Evolutionary conservation across 1,140 invertebrate species (phyloP).

Genomic region (Ctenoplectra terminalis): DNA sequence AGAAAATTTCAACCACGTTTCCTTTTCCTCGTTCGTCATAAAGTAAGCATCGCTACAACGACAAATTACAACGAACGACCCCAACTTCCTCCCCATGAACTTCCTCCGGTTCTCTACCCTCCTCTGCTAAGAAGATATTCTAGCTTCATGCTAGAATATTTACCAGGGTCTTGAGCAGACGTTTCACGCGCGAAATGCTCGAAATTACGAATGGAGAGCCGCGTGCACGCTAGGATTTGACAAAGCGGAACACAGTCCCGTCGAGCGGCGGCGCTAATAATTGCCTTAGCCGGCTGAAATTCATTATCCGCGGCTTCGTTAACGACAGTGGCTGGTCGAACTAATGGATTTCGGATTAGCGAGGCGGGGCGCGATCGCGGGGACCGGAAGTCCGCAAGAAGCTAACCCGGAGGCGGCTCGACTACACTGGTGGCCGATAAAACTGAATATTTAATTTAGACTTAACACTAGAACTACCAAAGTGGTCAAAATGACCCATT

Average conservation of each 20-base stretch:
- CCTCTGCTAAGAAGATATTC: not conserved
- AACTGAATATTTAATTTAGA: too few species aligned
- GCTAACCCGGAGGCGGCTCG: not conserved
- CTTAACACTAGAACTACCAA: too few species aligned
- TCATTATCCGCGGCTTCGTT: slow-evolving; percentile 72
- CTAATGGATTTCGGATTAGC: slow-evolving; percentile 73
- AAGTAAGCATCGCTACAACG: not conserved
- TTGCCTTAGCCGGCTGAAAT: slow-evolving; percentile 67
- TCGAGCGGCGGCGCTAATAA: slow-evolving; percentile 65
- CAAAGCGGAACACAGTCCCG: not conserved
- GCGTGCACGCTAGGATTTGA: not conserved
- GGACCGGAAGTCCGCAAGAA: slow-evolving; percentile 15
- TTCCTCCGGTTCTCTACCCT: too few species aligned
- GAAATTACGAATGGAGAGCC: slow-evolving; percentile 28
- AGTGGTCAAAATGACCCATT: too few species aligned
- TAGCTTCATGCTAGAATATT: too few species aligned
- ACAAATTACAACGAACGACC: not conserved
- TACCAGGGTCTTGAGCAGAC: not conserved
- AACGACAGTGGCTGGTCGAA: slow-evolving; percentile 54
- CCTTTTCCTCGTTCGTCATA: not conserved
- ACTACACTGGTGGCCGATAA: too few species aligned
- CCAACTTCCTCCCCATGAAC: not conserved
- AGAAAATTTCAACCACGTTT: too few species aligned
- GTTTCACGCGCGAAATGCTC: not conserved
- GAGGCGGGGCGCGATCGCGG: slow-evolving; percentile 40